Evolutionary conservation across 2,113 vertebrate genomes (phyloP), one percentile per base, ranked within the genome.

Genomic region (Sinosuthora webbiana): DNA sequence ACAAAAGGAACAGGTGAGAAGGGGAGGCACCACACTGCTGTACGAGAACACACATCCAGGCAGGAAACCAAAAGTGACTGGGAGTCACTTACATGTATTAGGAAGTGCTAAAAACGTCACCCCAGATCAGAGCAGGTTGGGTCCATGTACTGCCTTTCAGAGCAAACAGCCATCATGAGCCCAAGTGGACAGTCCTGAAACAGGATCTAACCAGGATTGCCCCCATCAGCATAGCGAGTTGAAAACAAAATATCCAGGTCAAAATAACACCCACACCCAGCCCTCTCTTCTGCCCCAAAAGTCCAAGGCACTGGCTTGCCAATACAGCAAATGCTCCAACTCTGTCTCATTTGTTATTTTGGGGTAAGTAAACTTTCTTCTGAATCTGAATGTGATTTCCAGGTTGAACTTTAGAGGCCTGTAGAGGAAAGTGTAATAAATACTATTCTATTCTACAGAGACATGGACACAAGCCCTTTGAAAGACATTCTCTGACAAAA

Each of bases 141-240:
- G 21, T 35, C 52, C 20, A 5, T 22, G 9, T 19, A 10, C 28
- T 65, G 19, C n/a, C 28, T 63, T 74, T 37, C 47, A 76, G 56
- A 75, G 12, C 25, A 62, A 37, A 10, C 44, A 83, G 65, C 6
- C 23, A 53, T 21, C 14, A 22, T 15, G 18, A 79, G 21, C 10
- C 44, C 44, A 52, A 76, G 15, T 10, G 22, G 13, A 79, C 10
- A 45, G 5, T 7, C 17, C 39, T 64, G 42, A 64, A 77, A 33
- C 9, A 39, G 11, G 30, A 69, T 37, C 37, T 42, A 60, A 80
- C 30, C 35, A 63, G 11, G 11, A 20, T 24, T 49, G 25, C 3
- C 7, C 78, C 42, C 21, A 37, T 24, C 22, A 53, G 18, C n/a
- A 39, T 0, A 56, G 37, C 0, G 5, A 39, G 16, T 2, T 73